A percentile compares a stretch with the other conserved stretches of the same genome.
Conservation (phyloP, 2,888 invertebrate genomes). For the Cremastinae sp. region DNA sequence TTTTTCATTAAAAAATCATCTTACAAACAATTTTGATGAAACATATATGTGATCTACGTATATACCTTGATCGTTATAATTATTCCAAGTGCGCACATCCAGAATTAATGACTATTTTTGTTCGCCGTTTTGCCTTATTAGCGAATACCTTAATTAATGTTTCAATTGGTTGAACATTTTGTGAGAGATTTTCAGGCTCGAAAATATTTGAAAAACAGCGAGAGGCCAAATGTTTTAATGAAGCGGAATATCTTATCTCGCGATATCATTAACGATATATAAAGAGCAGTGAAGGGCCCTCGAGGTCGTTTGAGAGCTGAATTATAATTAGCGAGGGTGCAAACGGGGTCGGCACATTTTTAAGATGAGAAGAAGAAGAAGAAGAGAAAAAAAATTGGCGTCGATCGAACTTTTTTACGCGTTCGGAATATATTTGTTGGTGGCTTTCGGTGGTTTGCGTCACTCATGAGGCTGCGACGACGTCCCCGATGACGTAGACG, state of each 20-base stretch:
- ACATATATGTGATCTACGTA: no score
- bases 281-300: slow-evolving; percentile 11
- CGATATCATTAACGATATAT: slow-evolving; percentile 43
- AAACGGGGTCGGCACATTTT: slow-evolving; percentile 60
- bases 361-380: slow-evolving; percentile 23
- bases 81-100: no score
- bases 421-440: background rate
- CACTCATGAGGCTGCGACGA: no score
- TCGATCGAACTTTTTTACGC: slow-evolving; percentile 49
- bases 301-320: slow-evolving; percentile 49
- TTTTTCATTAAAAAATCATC: no score
- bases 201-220: background rate
- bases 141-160: no score
- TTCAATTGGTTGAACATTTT: background rate
- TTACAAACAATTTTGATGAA: no score
- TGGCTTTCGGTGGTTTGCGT: background rate
- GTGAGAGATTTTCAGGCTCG: background rate
- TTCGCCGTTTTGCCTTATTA: no score
- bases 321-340: slow-evolving; percentile 61
- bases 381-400: slow-evolving; percentile 25
- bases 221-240: slow-evolving; percentile 50
- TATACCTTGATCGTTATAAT: no score
- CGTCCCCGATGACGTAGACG: background rate
- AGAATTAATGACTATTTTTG: no score
- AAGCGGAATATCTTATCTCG: slow-evolving; percentile 58